phyloP scores from a whole-genome alignment of 2,888 invertebrate species.

The Polyommatus icarus region DNA sequence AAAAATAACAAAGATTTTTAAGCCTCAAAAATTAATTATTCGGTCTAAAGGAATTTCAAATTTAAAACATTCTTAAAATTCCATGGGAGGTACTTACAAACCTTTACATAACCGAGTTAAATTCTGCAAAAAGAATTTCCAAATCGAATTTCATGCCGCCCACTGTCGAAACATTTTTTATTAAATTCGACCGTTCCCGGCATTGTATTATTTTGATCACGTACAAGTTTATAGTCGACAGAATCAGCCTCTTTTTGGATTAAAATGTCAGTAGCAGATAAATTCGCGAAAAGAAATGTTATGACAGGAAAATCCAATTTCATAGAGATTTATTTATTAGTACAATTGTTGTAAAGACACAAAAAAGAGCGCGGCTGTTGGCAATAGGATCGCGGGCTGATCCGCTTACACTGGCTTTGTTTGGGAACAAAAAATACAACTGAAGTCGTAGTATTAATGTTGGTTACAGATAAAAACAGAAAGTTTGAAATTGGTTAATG shows the following conservation, averaged over 20 bases:
- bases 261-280: constrained; percentile 71
- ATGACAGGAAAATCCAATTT: constrained; percentile 36
- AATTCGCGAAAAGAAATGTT: constrained; percentile 54
- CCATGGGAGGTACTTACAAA: not conserved
- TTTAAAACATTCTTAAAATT: not conserved
- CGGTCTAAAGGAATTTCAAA: not conserved
- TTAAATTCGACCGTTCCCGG: constrained; percentile 36
- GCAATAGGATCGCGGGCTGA: constrained; percentile 25
- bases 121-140: constrained; percentile 25
- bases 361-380: constrained; percentile 11
- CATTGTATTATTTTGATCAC: constrained; percentile 62
- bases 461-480: not conserved
- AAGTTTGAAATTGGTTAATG: not conserved
- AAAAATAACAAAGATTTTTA: too few relatives aligned
- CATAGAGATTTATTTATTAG: constrained; percentile 27
- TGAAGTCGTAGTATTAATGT: constrained; percentile 13
- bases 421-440: constrained; percentile 22
- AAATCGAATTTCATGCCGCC: constrained; percentile 29
- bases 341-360: constrained; percentile 18
- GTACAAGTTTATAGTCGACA: constrained; percentile 62
- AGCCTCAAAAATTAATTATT: not conserved
- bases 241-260: constrained; percentile 57
- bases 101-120: constrained; percentile 10
- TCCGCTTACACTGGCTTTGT: constrained; percentile 24
- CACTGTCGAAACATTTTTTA: constrained; percentile 34